Conservation (phyloP, 2,113 vertebrate genomes). For the Mohoua ochrocephala region DNA sequence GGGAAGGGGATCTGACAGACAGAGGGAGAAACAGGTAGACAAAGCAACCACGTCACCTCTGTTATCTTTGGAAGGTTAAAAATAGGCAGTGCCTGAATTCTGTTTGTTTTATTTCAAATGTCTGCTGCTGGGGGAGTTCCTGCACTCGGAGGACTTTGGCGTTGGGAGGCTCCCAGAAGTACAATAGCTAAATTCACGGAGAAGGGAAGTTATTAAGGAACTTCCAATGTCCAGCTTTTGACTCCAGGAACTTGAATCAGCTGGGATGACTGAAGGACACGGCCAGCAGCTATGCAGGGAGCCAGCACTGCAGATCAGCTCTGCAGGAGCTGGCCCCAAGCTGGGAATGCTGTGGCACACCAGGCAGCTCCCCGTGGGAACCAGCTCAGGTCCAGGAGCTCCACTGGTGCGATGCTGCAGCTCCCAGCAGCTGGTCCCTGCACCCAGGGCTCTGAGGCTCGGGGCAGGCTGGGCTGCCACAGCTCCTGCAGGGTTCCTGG, state of each 20-base stretch:
- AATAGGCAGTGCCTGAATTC: slow-evolving; percentile 1
- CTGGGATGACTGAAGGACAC: neutral
- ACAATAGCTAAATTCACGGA: neutral
- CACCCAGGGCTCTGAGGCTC: neutral
- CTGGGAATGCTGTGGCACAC: neutral
- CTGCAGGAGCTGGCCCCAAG: neutral
- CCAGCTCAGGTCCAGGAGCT: neutral
- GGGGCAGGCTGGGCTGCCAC: neutral
- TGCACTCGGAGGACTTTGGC: neutral
- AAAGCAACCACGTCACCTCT: neutral
- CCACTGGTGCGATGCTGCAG: neutral
- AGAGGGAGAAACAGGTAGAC: slow-evolving; percentile 22
- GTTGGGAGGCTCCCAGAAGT: neutral
- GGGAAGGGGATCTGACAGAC: neutral
- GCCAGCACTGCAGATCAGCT: neutral
- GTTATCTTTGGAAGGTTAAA: neutral
- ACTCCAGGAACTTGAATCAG: neutral
- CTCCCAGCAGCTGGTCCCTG: neutral
- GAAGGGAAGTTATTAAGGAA: slow-evolving; percentile 23
- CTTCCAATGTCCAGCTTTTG: neutral
- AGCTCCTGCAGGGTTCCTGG: neutral
- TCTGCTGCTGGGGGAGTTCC: slow-evolving; percentile 9
- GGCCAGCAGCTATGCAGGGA: neutral
- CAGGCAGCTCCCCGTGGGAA: neutral
- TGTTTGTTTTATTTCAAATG: slow-evolving; percentile 19